phyloP scores from a whole-genome alignment of 2,888 invertebrate species.

The Operophtera brumata region DNA sequence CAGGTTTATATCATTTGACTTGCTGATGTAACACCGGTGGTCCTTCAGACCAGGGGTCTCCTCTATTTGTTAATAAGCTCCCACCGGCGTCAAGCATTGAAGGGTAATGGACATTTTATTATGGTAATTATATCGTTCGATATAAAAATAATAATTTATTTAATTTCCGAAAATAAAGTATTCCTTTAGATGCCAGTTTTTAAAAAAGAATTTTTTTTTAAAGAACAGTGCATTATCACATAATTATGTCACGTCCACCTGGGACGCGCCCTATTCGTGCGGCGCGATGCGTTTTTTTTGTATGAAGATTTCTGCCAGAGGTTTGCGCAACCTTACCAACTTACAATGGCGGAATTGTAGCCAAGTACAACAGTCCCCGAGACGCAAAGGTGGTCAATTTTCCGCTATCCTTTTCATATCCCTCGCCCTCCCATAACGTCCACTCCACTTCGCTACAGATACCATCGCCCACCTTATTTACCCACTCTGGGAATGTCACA shows the following conservation, averaged over 20 bases:
- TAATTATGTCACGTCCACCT: no score
- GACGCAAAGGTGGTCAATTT: conserved; percentile 3
- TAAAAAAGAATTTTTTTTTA: no score
- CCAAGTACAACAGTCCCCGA: no score
- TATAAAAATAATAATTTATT: neutral
- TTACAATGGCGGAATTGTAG: no score
- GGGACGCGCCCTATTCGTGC: no score
- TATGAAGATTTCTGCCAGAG: no score
- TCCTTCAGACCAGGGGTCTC: conserved; percentile 48
- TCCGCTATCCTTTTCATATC: conserved; percentile 21
- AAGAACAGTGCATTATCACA: no score
- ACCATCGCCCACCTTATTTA: conserved; percentile 61
- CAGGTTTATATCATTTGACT: conserved; percentile 61
- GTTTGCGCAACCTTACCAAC: no score
- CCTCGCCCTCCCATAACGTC: conserved; percentile 47
- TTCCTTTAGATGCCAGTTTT: no score
- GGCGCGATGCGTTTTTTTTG: no score
- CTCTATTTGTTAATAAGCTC: conserved; percentile 62
- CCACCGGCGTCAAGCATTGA: conserved; percentile 38
- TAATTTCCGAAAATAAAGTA: neutral
- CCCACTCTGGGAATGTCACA: conserved; percentile 63
- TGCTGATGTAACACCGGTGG: conserved; percentile 72
- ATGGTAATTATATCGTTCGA: conserved; percentile 33
- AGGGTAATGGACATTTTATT: conserved; percentile 39
- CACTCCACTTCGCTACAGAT: conserved; percentile 58